phyloP scores from a whole-genome alignment of 2,888 invertebrate species.

The Agrilus biguttatus region DNA sequence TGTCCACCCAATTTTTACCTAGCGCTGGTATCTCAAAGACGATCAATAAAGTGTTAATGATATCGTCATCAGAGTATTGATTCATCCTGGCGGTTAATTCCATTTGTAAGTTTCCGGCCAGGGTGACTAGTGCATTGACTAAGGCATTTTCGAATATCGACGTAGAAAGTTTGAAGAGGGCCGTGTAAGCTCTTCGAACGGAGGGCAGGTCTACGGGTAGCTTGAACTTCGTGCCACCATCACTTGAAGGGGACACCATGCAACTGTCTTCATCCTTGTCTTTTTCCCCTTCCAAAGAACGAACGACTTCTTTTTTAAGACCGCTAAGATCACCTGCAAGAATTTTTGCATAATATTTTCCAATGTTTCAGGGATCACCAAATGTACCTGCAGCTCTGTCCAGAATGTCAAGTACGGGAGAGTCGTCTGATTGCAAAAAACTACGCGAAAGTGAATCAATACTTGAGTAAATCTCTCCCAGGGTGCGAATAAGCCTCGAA shows the following conservation, averaged over 20 bases:
- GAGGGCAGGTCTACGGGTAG: slow-evolving; percentile 56
- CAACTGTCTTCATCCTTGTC: slow-evolving; percentile 80
- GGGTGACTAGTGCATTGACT: slow-evolving; percentile 57
- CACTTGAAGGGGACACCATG: slow-evolving; percentile 26
- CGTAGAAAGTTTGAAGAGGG: slow-evolving; percentile 27
- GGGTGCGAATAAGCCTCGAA: slow-evolving; percentile 55
- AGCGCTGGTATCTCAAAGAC: slow-evolving; percentile 31
- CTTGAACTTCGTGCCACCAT: slow-evolving; percentile 8
- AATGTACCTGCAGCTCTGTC: slow-evolving; percentile 33
- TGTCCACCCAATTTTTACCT: slow-evolving; percentile 14
- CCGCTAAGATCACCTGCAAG: slow-evolving; percentile 33
- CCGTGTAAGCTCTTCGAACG: slow-evolving; percentile 51
- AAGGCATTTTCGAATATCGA: slow-evolving; percentile 42
- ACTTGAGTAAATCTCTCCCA: slow-evolving; percentile 63
- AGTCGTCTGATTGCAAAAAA: slow-evolving; percentile 41
- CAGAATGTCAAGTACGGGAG: slow-evolving; percentile 36
- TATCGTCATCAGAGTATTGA: slow-evolving; percentile 30
- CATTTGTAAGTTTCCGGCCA: slow-evolving; percentile 58
- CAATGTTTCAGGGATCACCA: too few relatives aligned
- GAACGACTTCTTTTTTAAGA: slow-evolving; percentile 56
- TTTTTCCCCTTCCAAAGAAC: slow-evolving; percentile 59
- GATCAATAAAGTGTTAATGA: slow-evolving; percentile 38
- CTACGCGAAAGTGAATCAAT: slow-evolving; percentile 57
- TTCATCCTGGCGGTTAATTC: slow-evolving; percentile 38
- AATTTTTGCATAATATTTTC: not conserved